Evolutionary conservation across 2,797 vertebrate species (phyloP).

Genomic region (Hemitrygon akajei): DNA sequence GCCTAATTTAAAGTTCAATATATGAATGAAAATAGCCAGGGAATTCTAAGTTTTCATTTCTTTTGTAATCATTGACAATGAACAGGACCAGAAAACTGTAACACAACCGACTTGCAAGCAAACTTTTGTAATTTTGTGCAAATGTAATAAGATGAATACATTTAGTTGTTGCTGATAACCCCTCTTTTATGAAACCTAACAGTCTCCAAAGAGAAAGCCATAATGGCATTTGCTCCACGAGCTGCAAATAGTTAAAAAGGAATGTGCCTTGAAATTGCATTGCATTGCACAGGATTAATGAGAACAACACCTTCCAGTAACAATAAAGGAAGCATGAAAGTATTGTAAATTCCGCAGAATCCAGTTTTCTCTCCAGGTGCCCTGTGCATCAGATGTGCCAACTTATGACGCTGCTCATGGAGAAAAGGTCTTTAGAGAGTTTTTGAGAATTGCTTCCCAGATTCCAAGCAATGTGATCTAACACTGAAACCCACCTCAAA

Average conservation of each 20-base stretch:
- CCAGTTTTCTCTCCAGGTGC: too few species aligned
- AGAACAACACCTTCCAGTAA: too few species aligned
- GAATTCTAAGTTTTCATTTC: conserved; percentile 3
- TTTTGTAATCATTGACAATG: not conserved
- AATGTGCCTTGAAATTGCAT: not conserved
- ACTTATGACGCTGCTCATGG: too few species aligned
- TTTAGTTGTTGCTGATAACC: not conserved
- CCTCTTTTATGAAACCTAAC: not conserved
- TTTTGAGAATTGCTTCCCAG: too few species aligned
- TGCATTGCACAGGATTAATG: too few species aligned
- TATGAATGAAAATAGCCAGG: not conserved
- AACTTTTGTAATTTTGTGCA: not conserved
- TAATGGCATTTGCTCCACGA: not conserved
- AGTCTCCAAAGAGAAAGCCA: not conserved
- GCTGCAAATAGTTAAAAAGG: not conserved
- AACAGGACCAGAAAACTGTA: conserved; percentile 2
- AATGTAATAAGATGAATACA: not conserved
- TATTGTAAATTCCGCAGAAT: too few species aligned
- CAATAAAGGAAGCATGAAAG: too few species aligned
- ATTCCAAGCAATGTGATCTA: too few species aligned
- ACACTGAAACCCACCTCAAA: too few species aligned
- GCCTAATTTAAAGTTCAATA: not conserved
- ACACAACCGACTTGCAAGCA: not conserved
- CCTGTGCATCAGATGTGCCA: too few species aligned
- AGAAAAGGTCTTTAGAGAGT: too few species aligned